Base-by-base conservation (phyloP, 2,888 invertebrate species). In the Operophtera brumata region DNA sequence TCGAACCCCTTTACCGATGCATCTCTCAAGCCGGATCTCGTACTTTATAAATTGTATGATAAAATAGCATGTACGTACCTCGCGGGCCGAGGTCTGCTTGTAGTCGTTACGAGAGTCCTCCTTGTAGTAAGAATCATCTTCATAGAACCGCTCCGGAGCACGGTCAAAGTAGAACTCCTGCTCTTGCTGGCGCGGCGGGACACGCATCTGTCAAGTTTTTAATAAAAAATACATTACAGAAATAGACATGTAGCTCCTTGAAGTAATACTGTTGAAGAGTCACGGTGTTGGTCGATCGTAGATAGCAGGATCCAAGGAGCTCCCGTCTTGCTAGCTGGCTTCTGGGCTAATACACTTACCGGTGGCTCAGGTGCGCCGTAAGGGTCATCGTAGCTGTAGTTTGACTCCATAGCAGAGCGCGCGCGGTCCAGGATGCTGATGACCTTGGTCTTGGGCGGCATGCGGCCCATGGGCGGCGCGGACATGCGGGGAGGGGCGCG, bases 351-450 rank as follows among this genome's bases (percentile, higher is more conserved):
- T 5, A 32, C 2, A 78, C 76, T 66, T 11, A 86, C 87, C 66
- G 76, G 82, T 1, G 82, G 82, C 51, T 87, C 86, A 0, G 79
- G 75, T 3, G 73, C 74, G 8, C 75, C 71, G 61, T 89, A 90
- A 1, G 66, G 75, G 7, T 90, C 89, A 0, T 89, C 92, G 69
- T 91, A 94, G 70, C 92, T 91, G 59, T 95, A 94, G 48, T 92
- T 92, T 62, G 95, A 93, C 77, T 96, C 96, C 95, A 96, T 96
- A 28, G 96, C 96, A 20, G 93, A 92, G 49, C 96, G 91, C 0
- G 96, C 96, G 50, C 95, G 92, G 82, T 96, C 96, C 67, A 96
- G 86, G 70, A 96, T 96, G 61, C 96, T 96, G 89, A 96, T 92
- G 57, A 96, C 95, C 89, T 96, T 96, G 55, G 94, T 93, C 84